Evolutionary conservation across 1,140 invertebrate species (phyloP).

Genomic region (Acarapis woodi): DNA sequence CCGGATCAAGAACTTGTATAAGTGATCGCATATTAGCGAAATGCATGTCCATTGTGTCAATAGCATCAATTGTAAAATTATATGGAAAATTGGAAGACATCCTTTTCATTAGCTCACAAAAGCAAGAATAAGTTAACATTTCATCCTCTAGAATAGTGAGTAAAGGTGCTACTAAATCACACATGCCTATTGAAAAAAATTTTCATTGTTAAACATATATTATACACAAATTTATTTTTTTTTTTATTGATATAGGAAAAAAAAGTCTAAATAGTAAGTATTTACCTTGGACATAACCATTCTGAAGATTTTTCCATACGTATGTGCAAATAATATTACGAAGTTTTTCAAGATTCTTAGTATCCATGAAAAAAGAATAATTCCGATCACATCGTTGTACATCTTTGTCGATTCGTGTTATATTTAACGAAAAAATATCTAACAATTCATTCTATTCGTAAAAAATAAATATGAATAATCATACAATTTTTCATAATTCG

Average conservation of each 20-base stretch:
- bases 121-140: slow-evolving; percentile 63
- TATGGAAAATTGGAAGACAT: slow-evolving; percentile 75
- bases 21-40: slow-evolving; percentile 69
- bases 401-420: slow-evolving; percentile 85
- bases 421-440: slow-evolving; percentile 56
- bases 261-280: no score
- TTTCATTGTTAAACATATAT: no score
- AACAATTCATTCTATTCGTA: slow-evolving; percentile 22
- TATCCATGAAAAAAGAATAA: slow-evolving; percentile 53
- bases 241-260: no score
- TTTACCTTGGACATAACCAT: slow-evolving; percentile 68
- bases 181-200: no score
- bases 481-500: neutral
- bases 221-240: no score
- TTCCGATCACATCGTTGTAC: slow-evolving; percentile 78
- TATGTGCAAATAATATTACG: slow-evolving; percentile 89
- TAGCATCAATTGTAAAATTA: no score
- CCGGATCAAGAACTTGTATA: slow-evolving; percentile 51
- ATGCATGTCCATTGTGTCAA: slow-evolving; percentile 75
- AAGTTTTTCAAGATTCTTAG: slow-evolving; percentile 67
- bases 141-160: slow-evolving; percentile 72
- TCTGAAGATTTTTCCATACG: slow-evolving; percentile 72
- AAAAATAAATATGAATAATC: neutral
- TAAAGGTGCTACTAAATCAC: slow-evolving; percentile 68
- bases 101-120: slow-evolving; percentile 58